These are phyloP conservation scores for Zootermopsis nevadensis DNA, from an alignment of 2,888 invertebrate species.

Conservation along the genomic window DNA sequence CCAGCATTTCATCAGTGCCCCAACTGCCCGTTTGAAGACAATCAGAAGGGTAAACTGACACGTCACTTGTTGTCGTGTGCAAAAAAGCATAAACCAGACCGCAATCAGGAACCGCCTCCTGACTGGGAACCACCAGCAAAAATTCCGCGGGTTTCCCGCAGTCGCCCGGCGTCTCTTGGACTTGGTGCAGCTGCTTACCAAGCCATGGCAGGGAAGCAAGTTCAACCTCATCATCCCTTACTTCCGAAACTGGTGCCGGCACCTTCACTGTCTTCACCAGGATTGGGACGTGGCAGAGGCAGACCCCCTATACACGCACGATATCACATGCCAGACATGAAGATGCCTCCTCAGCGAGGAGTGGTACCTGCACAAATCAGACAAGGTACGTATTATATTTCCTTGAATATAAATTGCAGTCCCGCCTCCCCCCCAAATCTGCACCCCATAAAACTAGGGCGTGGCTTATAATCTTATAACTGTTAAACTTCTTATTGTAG, in stretches of 20 bases:
- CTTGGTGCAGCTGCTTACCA: constrained; percentile 63
- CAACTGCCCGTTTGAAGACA: constrained; percentile 94
- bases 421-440: too few species aligned
- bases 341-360: constrained; percentile 44
- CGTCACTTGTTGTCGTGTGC: constrained; percentile 89
- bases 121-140: constrained; percentile 96
- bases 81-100: constrained; percentile 89
- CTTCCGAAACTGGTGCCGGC: constrained; percentile 64
- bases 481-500: too few species aligned
- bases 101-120: constrained; percentile 85
- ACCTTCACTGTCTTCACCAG: constrained; percentile 55
- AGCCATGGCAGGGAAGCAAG: constrained; percentile 56
- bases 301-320: constrained; percentile 63
- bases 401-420: too few species aligned
- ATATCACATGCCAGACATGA: constrained; percentile 55
- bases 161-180: constrained; percentile 54
- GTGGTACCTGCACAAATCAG: constrained; percentile 50
- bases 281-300: constrained; percentile 61
- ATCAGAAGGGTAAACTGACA: constrained; percentile 89
- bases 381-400: constrained; percentile 50
- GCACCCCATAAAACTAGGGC: too few species aligned
- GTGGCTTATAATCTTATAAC: too few species aligned
- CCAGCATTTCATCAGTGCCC: constrained; percentile 92
- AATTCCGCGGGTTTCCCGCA: constrained; percentile 78
- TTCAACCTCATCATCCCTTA: constrained; percentile 59